These are phyloP conservation scores for Illadopsis cleaveri DNA, from an alignment of 2,113 vertebrate species.

Conservation along the genomic window DNA sequence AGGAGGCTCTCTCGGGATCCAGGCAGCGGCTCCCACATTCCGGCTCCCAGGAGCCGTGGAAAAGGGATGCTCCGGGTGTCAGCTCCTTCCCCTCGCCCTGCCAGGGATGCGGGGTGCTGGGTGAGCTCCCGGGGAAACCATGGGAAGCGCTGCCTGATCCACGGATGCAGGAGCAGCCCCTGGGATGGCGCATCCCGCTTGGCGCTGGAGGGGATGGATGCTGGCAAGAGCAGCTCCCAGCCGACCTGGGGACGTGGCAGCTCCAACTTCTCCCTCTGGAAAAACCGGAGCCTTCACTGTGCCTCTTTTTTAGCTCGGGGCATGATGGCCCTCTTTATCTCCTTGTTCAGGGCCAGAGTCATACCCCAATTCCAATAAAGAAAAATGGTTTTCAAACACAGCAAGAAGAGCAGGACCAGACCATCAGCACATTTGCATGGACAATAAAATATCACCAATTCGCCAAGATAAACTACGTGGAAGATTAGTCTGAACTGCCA, in stretches of 20 bases:
- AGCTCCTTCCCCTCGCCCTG: not conserved
- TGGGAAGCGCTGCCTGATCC: rapidly evolving
- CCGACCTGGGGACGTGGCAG: not conserved
- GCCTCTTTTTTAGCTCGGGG: not conserved
- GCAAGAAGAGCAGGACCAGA: not conserved
- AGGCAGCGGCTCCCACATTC: not conserved
- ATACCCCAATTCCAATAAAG: not conserved
- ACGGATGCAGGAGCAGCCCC: not conserved
- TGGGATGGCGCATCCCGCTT: rapidly evolving
- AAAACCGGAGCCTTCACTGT: rapidly evolving
- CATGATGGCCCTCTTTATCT: not conserved
- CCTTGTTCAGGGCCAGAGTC: rapidly evolving
- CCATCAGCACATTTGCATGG: not conserved
- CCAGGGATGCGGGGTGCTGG: rapidly evolving
- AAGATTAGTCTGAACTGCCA: constrained; percentile 46
- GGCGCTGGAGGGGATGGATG: not conserved
- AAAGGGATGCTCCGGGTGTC: not conserved
- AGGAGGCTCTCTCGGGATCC: not conserved
- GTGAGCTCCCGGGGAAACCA: rapidly evolving
- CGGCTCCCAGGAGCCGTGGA: rapidly evolving
- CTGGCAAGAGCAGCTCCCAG: too few species aligned
- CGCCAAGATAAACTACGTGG: constrained; percentile 21
- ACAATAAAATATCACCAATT: constrained; percentile 3
- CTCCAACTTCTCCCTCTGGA: not conserved
- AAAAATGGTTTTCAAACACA: not conserved